phyloP scores from a whole-genome alignment of 2,888 invertebrate genomes.

The Xylota sylvarum region DNA sequence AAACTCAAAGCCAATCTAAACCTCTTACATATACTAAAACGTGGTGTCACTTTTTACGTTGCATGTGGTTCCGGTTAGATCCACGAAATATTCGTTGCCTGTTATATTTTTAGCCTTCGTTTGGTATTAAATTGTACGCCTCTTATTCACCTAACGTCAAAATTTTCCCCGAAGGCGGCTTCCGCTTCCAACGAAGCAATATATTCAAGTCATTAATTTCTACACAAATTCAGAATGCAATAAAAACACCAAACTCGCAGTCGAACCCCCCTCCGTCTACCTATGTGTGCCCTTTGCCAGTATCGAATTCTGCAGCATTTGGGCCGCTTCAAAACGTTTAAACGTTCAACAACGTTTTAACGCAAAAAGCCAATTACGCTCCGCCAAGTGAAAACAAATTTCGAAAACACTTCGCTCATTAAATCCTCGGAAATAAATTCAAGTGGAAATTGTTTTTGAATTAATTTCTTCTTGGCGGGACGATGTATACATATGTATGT shows the following conservation, averaged over 20 bases:
- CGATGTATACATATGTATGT: neutral
- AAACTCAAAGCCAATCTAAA: too few species aligned
- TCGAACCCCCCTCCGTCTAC: neutral
- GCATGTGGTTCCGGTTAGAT: too few species aligned
- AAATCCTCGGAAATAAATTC: slow-evolving; percentile 58
- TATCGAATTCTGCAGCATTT: neutral
- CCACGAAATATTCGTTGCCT: too few species aligned
- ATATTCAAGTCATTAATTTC: neutral
- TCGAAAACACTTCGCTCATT: slow-evolving; percentile 5
- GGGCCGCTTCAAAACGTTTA: neutral
- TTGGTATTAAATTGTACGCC: neutral
- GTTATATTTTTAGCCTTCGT: too few species aligned
- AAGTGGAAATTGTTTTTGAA: slow-evolving; percentile 70
- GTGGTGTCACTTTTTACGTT: too few species aligned
- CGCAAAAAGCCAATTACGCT: slow-evolving; percentile 14
- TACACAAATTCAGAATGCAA: neutral
- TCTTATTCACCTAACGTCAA: neutral
- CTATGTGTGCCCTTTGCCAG: neutral
- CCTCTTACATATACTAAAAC: too few species aligned
- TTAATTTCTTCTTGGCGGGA: slow-evolving; percentile 29
- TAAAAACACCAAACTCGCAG: neutral
- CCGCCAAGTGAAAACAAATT: slow-evolving; percentile 7
- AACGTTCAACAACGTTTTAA: neutral
- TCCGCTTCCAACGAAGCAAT: neutral
- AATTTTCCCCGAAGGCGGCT: neutral